Percentiles rank a stretch among this genome's conserved stretches.
phyloP scores from a whole-genome alignment of 2,797 vertebrate species.

The Enteromius treurensis region DNA sequence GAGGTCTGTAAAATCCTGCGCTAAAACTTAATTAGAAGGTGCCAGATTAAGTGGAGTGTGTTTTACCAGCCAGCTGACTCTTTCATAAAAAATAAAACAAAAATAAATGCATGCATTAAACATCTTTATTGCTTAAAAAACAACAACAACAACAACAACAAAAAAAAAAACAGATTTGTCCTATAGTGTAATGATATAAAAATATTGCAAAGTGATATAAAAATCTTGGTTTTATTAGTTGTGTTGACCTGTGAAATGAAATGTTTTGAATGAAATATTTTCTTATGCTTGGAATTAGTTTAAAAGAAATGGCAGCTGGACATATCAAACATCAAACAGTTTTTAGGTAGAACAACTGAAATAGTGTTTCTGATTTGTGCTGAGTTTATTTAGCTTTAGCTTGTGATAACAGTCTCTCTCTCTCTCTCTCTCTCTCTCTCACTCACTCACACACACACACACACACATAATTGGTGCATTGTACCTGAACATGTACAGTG shows the following conservation, averaged over 20 bases:
- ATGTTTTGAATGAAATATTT: background rate
- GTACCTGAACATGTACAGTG: conserved; percentile 33
- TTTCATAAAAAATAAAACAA: conserved; percentile 70
- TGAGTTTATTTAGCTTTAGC: background rate
- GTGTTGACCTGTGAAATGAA: background rate
- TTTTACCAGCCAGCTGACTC: conserved; percentile 70
- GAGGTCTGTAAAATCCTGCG: conserved; percentile 69
- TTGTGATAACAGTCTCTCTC: background rate
- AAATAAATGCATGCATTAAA: conserved; percentile 57
- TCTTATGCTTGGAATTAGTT: background rate
- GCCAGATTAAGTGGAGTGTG: conserved; percentile 62
- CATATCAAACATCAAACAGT: background rate
- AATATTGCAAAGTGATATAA: background rate
- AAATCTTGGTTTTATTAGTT: background rate
- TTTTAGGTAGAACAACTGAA: background rate
- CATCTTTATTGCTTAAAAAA: background rate
- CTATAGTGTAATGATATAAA: background rate
- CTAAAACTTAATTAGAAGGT: conserved; percentile 59
- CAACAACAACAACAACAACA: too few relatives aligned
- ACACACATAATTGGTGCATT: conserved; percentile 9
- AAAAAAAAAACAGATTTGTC: background rate
- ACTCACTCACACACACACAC: conserved; percentile 8
- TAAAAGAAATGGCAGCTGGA: background rate
- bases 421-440: background rate
- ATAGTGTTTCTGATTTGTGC: background rate